These are phyloP conservation scores for Amphipoea lucens DNA, from an alignment of 2,888 invertebrate species.

Conservation along the genomic window DNA sequence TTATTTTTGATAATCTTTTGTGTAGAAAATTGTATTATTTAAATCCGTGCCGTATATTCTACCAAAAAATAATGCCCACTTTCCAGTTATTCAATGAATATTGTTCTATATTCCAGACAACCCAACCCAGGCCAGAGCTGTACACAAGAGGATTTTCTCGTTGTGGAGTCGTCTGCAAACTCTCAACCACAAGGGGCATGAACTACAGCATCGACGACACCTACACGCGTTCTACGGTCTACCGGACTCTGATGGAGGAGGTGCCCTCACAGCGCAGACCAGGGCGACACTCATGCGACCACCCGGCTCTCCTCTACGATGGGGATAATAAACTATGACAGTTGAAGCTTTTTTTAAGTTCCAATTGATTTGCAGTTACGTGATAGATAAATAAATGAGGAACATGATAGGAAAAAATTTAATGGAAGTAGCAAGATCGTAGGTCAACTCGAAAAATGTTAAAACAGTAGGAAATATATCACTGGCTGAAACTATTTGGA, in stretches of 20 bases:
- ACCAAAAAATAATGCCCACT: background rate
- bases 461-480: constrained; percentile 24
- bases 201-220: constrained; percentile 84
- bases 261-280: constrained; percentile 84
- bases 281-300: constrained; percentile 84
- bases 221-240: constrained; percentile 84
- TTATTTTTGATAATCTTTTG: background rate
- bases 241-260: constrained; percentile 78
- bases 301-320: constrained; percentile 86
- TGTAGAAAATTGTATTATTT: background rate
- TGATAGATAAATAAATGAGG: constrained; percentile 58
- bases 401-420: constrained; percentile 36
- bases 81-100: background rate
- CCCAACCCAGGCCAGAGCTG: constrained; percentile 72
- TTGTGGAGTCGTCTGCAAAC: constrained; percentile 87
- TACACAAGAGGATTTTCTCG: constrained; percentile 85
- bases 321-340: constrained; percentile 79
- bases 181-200: constrained; percentile 85
- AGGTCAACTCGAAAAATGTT: constrained; percentile 30
- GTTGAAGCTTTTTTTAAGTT: constrained; percentile 52
- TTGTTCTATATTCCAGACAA: constrained; percentile 71
- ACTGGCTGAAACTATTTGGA: constrained; percentile 10
- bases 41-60: background rate
- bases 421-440: constrained; percentile 31
- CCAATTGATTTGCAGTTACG: constrained; percentile 59